phyloP scores from a whole-genome alignment of 2,113 vertebrate species.

The Nerophis ophidion region DNA sequence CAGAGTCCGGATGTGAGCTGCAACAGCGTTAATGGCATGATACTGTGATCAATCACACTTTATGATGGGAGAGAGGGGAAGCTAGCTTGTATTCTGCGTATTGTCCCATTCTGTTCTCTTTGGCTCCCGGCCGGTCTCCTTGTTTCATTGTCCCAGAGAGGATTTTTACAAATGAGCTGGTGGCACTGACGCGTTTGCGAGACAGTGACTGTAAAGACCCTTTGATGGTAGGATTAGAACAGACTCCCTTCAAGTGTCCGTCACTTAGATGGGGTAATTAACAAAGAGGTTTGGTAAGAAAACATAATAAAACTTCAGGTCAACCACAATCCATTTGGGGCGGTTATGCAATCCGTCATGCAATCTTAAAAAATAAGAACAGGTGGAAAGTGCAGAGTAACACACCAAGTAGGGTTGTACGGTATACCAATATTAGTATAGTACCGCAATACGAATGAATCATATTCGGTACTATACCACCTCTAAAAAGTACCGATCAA shows the following conservation, averaged over 20 bases:
- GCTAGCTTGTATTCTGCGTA: constrained; percentile 17
- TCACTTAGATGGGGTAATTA: constrained; percentile 4
- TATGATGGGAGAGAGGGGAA: constrained; percentile 34
- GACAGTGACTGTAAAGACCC: too few species aligned
- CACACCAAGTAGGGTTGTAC: too few species aligned
- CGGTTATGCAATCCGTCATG: too few species aligned
- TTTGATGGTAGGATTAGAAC: neutral
- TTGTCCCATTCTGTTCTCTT: constrained; percentile 9
- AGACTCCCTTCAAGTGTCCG: constrained; percentile 4
- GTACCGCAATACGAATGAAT: too few species aligned
- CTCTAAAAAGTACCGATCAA: too few species aligned
- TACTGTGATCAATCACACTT: constrained; percentile 48
- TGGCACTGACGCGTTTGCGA: constrained; percentile 9
- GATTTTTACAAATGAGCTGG: constrained; percentile 10
- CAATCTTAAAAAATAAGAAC: neutral
- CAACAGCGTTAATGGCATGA: constrained; percentile 42
- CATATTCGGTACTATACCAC: too few species aligned
- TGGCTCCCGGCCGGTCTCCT: constrained; percentile 21
- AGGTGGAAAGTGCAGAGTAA: neutral
- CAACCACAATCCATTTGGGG: too few species aligned
- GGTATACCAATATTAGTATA: too few species aligned
- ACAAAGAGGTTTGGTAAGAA: constrained; percentile 10
- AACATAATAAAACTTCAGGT: neutral
- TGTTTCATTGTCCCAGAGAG: constrained; percentile 5
- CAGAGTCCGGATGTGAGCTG: constrained; percentile 18